Evolutionary conservation across 2,888 invertebrate species (phyloP), one percentile per base, ranked within the genome.

Genomic region (Tetragnatha montana): DNA sequence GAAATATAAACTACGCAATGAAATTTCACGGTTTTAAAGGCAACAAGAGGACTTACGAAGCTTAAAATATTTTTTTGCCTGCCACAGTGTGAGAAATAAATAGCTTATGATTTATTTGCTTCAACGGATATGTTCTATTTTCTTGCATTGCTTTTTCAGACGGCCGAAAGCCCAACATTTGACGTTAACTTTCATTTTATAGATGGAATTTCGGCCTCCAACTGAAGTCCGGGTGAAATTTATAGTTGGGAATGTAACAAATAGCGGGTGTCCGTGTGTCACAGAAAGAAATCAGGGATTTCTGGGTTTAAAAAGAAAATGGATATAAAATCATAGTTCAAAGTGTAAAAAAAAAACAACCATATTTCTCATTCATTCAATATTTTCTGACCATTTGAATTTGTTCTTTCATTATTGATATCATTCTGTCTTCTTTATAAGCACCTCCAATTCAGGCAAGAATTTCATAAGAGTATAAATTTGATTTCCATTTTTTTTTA

Each of bases 1-100:
- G 85, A 85, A 81, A 85, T 83, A 74, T 79, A 83, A 79, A 88
- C 78, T 68, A 68, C 81, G 81, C 85, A 81, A 89, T 89, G 81
- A 89, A 85, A 89, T 89, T 89, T 89, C 80, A 81, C 69, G 89
- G 89, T 71, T 89, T 89, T 76, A 81, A 89, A 89, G 79, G 76
- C 85, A 84, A 85, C 85, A 85, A 85, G 74, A 69, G 21, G 81
- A 49, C 70, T 70, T 71, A 49, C 70, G 81, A 69, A 17, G 47
- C 22, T 68, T 70, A 35, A 81, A 81, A 81, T 70, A 81, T 49
- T 22, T 81, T 80, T 80, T 60, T 60, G 22, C 68, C 35, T 68
- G 68, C 70, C 47, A 50, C 50, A 14, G 17, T 22, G 50, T 51
- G 73, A 35, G 51, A 82, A 73, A 82, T 82, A 82, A 82, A 70